Conservation (phyloP, 1,140 invertebrate species). For the Pseudomyrmex flavicornis region DNA sequence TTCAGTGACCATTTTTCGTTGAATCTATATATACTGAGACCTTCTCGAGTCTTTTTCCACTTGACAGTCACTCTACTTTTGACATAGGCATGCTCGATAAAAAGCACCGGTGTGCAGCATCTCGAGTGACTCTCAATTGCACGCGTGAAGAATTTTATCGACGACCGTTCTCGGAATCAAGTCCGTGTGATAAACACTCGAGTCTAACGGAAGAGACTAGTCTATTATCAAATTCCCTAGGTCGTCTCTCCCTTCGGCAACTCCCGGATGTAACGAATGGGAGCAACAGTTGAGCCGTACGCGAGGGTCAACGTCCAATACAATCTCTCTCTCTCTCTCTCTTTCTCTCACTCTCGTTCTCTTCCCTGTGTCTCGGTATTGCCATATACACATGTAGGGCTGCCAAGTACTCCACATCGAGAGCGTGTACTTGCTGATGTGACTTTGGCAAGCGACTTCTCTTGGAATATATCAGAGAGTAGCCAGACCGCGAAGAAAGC, state of each 20-base stretch:
- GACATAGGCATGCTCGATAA: background rate
- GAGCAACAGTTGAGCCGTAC: conserved; percentile 72
- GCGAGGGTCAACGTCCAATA: conserved; percentile 73
- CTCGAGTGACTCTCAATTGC: background rate
- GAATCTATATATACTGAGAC: background rate
- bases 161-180: background rate
- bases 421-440: conserved; percentile 44
- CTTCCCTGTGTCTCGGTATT: conserved; percentile 44
- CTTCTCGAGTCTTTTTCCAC: background rate
- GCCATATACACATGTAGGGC: conserved; percentile 50
- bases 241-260: conserved; percentile 46
- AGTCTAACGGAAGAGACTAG: conserved; percentile 47
- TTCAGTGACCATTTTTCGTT: background rate
- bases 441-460: conserved; percentile 63
- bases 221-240: conserved; percentile 67
- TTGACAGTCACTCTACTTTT: background rate
- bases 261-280: conserved; percentile 71
- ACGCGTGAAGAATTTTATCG: background rate
- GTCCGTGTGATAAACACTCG: background rate
- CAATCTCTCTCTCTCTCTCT: conserved; percentile 25
- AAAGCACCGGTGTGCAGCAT: background rate
- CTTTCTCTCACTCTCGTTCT: conserved; percentile 18
- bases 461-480: conserved; percentile 18
- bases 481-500: background rate
- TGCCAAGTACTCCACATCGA: conserved; percentile 67